These are phyloP conservation scores for Siniperca undulata DNA, from an alignment of 2,797 vertebrate genomes.

Conservation along the genomic window DNA sequence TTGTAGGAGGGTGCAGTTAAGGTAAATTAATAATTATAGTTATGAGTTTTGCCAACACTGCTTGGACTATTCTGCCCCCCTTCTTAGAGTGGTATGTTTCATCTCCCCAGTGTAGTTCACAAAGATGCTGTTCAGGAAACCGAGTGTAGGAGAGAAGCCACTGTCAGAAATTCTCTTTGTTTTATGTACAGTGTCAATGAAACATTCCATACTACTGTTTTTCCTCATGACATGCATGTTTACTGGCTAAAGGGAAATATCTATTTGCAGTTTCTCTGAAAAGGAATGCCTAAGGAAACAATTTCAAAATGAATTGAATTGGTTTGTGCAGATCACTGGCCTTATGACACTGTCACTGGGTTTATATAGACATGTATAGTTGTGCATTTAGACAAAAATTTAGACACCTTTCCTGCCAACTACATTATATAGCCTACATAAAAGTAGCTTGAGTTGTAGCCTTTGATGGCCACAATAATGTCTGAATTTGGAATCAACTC, in stretches of 20 bases:
- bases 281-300: not conserved
- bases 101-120: not conserved
- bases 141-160: not conserved
- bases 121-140: not conserved
- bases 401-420: not conserved
- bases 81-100: too few species aligned
- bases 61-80: too few species aligned
- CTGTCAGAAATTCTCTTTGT: not conserved
- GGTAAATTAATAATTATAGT: not conserved
- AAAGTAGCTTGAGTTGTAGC: not conserved
- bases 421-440: not conserved
- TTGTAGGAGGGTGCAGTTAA: not conserved
- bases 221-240: not conserved
- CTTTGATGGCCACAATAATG: constrained; percentile 2
- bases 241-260: not conserved
- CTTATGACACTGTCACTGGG: not conserved
- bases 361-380: constrained; percentile 6
- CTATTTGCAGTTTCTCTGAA: constrained; percentile 6
- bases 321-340: not conserved
- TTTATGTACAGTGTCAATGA: not conserved
- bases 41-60: not conserved
- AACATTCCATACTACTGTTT: not conserved
- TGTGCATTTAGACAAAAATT: not conserved
- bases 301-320: constrained; percentile 3
- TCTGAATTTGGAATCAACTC: not conserved